Conservation (phyloP, 2,888 invertebrate species). For the Yponomeuta evonymella region DNA sequence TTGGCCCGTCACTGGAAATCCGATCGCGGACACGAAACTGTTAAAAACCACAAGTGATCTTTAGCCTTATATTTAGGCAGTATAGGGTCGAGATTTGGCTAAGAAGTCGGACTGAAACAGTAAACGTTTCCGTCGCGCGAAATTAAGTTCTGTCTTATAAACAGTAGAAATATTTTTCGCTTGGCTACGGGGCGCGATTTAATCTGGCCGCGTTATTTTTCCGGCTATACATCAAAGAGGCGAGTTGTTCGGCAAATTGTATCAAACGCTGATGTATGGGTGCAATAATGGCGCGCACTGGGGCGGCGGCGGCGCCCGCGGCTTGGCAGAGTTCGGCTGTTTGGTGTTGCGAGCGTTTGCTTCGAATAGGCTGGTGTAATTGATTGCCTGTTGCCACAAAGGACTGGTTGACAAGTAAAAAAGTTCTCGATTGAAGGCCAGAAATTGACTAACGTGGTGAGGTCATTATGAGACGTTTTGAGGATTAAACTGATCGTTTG, state of each 20-base stretch:
- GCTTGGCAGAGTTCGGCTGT: neutral
- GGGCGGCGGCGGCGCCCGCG: neutral
- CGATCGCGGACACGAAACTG: neutral
- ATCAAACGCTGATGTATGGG: slow-evolving; percentile 26
- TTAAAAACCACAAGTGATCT: neutral
- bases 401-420: too few species aligned
- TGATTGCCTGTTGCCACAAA: neutral
- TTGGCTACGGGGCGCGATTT: slow-evolving; percentile 20
- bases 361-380: neutral
- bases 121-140: slow-evolving; percentile 8
- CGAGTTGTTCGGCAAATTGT: slow-evolving; percentile 25
- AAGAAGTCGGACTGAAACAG: neutral
- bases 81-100: neutral
- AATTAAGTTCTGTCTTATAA: slow-evolving; percentile 11
- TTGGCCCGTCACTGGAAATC: neutral
- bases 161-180: slow-evolving; percentile 15
- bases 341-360: neutral
- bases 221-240: slow-evolving; percentile 25
- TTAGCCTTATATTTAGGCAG: neutral
- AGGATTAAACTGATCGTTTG: too few species aligned
- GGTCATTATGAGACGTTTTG: too few species aligned
- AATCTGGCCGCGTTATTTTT: slow-evolving; percentile 26
- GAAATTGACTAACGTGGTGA: too few species aligned
- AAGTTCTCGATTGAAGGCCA: too few species aligned
- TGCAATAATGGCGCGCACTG: slow-evolving; percentile 6